A percentile compares a stretch with the other conserved stretches of the same genome.
phyloP scores from a whole-genome alignment of 2,113 vertebrate genomes.

The Leptodactylus fuscus region DNA sequence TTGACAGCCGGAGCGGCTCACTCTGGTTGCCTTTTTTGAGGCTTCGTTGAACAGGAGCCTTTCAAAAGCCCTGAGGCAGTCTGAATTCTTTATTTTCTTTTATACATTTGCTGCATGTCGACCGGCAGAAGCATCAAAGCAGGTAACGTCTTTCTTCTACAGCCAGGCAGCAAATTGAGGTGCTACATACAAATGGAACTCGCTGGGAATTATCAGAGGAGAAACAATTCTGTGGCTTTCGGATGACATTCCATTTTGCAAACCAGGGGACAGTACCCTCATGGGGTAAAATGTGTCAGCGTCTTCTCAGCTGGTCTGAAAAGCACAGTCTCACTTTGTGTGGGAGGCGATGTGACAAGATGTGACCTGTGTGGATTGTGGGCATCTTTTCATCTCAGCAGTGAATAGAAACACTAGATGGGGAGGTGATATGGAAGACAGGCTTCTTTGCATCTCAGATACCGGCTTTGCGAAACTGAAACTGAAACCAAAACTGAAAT shows the following conservation, averaged over 20 bases:
- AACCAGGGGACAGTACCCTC: slow-evolving; percentile 33
- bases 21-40: neutral
- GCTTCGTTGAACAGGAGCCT: rapidly evolving
- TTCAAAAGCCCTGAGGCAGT: slow-evolving; percentile 17
- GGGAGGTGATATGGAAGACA: neutral
- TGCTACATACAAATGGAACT: slow-evolving; percentile 44
- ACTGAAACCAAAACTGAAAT: neutral
- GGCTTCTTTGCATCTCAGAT: neutral
- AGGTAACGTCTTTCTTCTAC: slow-evolving; percentile 59
- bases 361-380: neutral
- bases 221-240: slow-evolving; percentile 35
- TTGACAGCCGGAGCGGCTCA: neutral
- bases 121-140: slow-evolving; percentile 72
- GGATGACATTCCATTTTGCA: slow-evolving; percentile 53
- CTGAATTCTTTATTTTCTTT: slow-evolving; percentile 30
- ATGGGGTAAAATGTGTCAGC: slow-evolving; percentile 46
- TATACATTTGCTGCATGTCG: slow-evolving; percentile 54
- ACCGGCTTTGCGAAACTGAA: too few species aligned
- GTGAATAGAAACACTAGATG: neutral
- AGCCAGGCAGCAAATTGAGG: slow-evolving; percentile 55
- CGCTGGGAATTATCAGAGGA: slow-evolving; percentile 51
- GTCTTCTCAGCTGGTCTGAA: slow-evolving; percentile 17
- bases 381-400: neutral
- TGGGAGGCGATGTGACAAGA: slow-evolving; percentile 6
- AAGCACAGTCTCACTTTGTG: slow-evolving; percentile 6